Conservation (phyloP, 1,140 invertebrate species). For the Fopius arisanus region DNA sequence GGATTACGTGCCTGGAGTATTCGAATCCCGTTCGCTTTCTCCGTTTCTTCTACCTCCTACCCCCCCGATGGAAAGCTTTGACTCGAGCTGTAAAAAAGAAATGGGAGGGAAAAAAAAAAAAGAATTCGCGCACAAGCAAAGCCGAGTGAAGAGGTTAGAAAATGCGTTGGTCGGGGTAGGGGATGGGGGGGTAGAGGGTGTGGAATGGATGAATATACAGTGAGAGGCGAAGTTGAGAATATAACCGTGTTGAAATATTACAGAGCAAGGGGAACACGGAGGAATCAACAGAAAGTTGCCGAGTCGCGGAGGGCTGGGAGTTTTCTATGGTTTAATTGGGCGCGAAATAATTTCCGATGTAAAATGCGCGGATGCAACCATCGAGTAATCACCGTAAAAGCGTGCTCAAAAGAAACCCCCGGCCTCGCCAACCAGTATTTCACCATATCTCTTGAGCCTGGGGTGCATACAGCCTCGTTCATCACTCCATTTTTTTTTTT, state of each 20-base stretch:
- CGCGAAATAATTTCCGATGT: constrained; percentile 65
- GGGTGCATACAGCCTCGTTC: background rate
- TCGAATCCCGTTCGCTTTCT: constrained; percentile 1
- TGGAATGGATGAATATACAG: constrained; percentile 7
- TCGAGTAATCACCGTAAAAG: constrained; percentile 63
- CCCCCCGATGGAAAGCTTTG: constrained; percentile 51
- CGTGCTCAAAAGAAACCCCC: constrained; percentile 47
- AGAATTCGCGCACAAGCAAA: background rate
- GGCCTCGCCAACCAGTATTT: background rate
- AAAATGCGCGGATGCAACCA: constrained; percentile 56
- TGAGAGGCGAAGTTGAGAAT: background rate
- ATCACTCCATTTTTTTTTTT: background rate
- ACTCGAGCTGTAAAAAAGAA: constrained; percentile 39
- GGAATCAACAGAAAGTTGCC: constrained; percentile 21
- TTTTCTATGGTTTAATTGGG: constrained; percentile 64
- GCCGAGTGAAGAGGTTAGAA: background rate
- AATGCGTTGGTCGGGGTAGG: background rate
- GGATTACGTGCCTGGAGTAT: constrained; percentile 25
- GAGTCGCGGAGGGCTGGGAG: constrained; percentile 46
- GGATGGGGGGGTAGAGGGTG: background rate
- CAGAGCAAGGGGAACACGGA: background rate
- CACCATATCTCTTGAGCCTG: background rate
- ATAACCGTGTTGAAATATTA: background rate
- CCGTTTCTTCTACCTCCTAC: background rate
- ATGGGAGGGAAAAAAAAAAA: background rate